These are phyloP conservation scores for Diabrotica balteata DNA, from an alignment of 2,888 invertebrate species.

Conservation along the genomic window DNA sequence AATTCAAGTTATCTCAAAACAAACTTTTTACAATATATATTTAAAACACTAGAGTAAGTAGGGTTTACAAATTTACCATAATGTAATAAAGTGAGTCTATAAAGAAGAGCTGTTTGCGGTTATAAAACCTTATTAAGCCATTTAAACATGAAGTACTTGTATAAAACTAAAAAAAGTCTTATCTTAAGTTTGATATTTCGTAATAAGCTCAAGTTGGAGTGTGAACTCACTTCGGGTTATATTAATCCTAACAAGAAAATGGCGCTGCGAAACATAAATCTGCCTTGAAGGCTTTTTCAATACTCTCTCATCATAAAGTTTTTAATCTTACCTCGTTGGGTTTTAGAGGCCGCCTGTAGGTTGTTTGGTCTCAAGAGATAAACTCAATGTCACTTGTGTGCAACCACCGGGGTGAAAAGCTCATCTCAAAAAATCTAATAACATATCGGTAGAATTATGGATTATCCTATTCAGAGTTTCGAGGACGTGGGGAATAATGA, in stretches of 20 bases:
- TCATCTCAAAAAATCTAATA: constrained; percentile 44
- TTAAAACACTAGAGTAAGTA: too few species aligned
- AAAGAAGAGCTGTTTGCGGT: too few species aligned
- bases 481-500: constrained; percentile 33
- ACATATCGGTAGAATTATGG: constrained; percentile 37
- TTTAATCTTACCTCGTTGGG: constrained; percentile 33
- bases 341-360: constrained; percentile 24
- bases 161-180: too few species aligned
- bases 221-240: not conserved
- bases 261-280: constrained; percentile 6
- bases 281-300: constrained; percentile 4
- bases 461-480: constrained; percentile 35
- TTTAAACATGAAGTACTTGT: too few species aligned
- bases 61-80: too few species aligned
- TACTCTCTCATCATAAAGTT: constrained; percentile 19
- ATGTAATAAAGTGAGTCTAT: too few species aligned
- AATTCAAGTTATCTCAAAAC: too few species aligned
- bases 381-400: constrained; percentile 46
- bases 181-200: too few species aligned
- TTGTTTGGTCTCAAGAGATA: constrained; percentile 49
- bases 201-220: too few species aligned
- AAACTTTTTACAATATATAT: too few species aligned
- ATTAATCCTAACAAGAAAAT: constrained; percentile 3
- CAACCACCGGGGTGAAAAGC: constrained; percentile 48
- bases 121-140: too few species aligned